Percentiles rank a stretch among this genome's conserved stretches.
phyloP scores from a whole-genome alignment of 2,797 vertebrate species.

The Chromis chromis region DNA sequence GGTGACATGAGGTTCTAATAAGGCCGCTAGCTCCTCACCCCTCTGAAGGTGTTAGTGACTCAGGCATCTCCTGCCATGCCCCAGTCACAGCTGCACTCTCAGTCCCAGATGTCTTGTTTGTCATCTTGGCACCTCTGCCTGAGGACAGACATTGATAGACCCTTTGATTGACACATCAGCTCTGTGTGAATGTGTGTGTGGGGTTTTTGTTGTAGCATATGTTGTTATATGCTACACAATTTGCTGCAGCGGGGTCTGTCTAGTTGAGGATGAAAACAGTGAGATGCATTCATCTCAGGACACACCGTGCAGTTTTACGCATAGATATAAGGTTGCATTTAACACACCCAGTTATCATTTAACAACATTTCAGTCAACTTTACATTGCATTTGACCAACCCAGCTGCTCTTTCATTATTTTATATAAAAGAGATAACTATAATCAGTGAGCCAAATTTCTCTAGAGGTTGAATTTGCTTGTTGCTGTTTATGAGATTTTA shows the following conservation, averaged over 20 bases:
- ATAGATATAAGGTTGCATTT: constrained; percentile 3
- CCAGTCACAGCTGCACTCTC: constrained; percentile 74
- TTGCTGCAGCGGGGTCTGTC: constrained; percentile 18
- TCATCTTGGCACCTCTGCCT: constrained; percentile 76
- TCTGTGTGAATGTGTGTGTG: constrained; percentile 50
- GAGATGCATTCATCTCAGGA: constrained; percentile 2
- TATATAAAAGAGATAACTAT: not conserved
- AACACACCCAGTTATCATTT: not conserved
- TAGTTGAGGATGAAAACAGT: not conserved
- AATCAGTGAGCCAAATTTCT: not conserved
- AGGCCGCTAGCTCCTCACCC: constrained; percentile 70
- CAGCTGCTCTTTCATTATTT: constrained; percentile 1
- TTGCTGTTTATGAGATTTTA: constrained; percentile 2
- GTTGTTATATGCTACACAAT: constrained; percentile 30
- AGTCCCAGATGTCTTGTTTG: constrained; percentile 82
- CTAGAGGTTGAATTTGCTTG: not conserved
- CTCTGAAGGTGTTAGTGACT: constrained; percentile 77
- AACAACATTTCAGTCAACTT: not conserved
- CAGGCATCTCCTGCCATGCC: constrained; percentile 72
- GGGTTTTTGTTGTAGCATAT: constrained; percentile 52
- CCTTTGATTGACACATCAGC: constrained; percentile 80
- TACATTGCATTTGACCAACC: constrained; percentile 1
- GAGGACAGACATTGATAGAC: constrained; percentile 81
- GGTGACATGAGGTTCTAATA: constrained; percentile 80
- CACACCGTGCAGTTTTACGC: not conserved